Evolutionary conservation across 2,797 vertebrate species (phyloP), one percentile per base, ranked within the genome.

Genomic region (Tachyglossus aculeatus): DNA sequence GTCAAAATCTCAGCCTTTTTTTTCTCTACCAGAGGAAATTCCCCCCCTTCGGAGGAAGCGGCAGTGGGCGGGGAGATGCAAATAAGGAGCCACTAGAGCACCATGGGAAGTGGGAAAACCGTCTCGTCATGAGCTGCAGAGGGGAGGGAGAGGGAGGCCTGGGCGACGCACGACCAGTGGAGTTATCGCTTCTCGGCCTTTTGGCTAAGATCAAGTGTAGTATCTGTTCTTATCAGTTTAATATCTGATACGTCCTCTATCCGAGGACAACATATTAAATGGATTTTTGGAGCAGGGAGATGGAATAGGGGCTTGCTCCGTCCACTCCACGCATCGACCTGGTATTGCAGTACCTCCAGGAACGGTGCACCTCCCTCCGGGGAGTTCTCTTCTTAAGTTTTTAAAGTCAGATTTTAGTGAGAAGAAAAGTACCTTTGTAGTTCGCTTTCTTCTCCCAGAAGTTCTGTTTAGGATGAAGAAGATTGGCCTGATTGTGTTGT

Each of bases 171-270:
- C n/a, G n/a, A n/a, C n/a, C n/a, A n/a, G n/a, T n/a, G n/a, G 0
- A 0, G 0, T 3, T 1, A 82, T 74, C 50, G 71, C 64, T 85
- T 82, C 64, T 82, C 70, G 74, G 77, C 71, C 64, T 85, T 85
- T 80, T 85, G 77, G 70, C 68, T 80, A 85, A 86, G 50, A 71
- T 86, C 58, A 63, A 40, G 65, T 24, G 19, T 66, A 69, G 18
- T n/a, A 18, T 71, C 29, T 81, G 12, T 57, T 74, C 63, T 59
- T 87, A 87, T 88, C 81, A 86, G 85, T 86, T 85, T 88, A 86
- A 84, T 86, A 84, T 83, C 83, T 86, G 85, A 82, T 82, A 81
- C 67, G 76, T 80, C 69, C 66, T 76, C 67, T 80, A 78, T 43
- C 54, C 50, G 83, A 76, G 81, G 72, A 78, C 80, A 64, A 77